Base-by-base conservation (phyloP, 2,888 invertebrate species). In the Reticulitermes lucifugus region DNA sequence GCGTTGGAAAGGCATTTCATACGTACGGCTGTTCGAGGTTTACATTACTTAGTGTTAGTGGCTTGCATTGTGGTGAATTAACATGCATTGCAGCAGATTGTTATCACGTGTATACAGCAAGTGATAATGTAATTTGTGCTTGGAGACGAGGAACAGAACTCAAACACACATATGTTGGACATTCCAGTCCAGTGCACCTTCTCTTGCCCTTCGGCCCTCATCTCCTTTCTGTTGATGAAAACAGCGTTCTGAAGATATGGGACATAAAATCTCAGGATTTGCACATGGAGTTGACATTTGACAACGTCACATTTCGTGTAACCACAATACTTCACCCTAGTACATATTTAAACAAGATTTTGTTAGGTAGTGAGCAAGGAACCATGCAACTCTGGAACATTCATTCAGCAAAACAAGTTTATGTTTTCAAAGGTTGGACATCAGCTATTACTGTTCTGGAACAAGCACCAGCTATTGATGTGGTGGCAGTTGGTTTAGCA, bases 391-490 rank as follows among this genome's bases (percentile, higher is more conserved):
- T 99, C 87, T 98, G 98, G 97, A 99, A 99, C 91, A 91, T 99
- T 12, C 95, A 95, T 84, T 94, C 94, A 35, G 94, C 94, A 70
- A 95, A 95, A 89, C 91, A 96, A 87, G 92, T 98, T 80, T 95
- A 96, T 90, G 94, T 95, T 0, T 98, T 98, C 89, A 91, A 92
- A 86, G 95, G 95, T 0, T 98, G 97, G 96, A 89, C 89, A 12
- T 93, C 94, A 7, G 89, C 94, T 2, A 93, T 99, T 2, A 95
- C 93, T 9, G 95, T 95, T 25, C 90, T 98, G 59, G 96, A 96
- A 89, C 96, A 98, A 89, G 96, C 98, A 0, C 98, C 99, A 0
- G 99, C 98, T 0, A 89, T 98, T 14, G 98, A 99, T 92, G 96
- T 99, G 0, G 94, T 96, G 0, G 99, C 97, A 0, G 92, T 99